Evolutionary conservation across 2,888 invertebrate species (phyloP).

Genomic region (Drosophila multiciliata): DNA sequence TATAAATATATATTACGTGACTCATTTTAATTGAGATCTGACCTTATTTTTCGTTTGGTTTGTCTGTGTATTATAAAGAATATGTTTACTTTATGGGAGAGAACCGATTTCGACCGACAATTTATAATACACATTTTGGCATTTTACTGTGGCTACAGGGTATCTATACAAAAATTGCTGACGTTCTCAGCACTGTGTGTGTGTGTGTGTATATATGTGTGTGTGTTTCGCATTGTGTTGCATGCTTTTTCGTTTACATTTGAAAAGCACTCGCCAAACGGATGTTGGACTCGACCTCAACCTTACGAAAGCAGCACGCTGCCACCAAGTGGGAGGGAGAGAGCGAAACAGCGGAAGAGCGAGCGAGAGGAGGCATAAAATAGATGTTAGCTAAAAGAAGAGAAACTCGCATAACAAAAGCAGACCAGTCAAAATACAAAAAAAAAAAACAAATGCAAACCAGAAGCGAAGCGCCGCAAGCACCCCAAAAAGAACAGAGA

Average conservation of each 20-base stretch:
- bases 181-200: conserved; percentile 15
- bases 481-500: conserved; percentile 33
- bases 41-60: not conserved
- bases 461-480: conserved; percentile 40
- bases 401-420: conserved; percentile 41
- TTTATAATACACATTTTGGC: not conserved
- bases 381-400: conserved; percentile 8
- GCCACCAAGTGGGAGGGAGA: not conserved
- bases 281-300: conserved; percentile 82
- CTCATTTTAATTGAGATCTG: not conserved
- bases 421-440: conserved; percentile 15
- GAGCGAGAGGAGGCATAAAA: conserved; percentile 7
- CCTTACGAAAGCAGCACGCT: conserved; percentile 59
- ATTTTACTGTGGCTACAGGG: not conserved
- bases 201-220: conserved; percentile 20
- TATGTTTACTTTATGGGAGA: not conserved
- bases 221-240: conserved; percentile 70
- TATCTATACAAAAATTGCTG: conserved; percentile 14
- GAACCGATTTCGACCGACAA: not conserved
- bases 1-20: not conserved
- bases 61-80: not conserved
- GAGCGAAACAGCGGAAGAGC: not conserved
- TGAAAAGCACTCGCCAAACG: conserved; percentile 77
- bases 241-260: conserved; percentile 75
- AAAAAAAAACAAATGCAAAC: conserved; percentile 1